phyloP scores from a whole-genome alignment of 1,140 invertebrate genomes.

The Pemphigus obesinymphae region DNA sequence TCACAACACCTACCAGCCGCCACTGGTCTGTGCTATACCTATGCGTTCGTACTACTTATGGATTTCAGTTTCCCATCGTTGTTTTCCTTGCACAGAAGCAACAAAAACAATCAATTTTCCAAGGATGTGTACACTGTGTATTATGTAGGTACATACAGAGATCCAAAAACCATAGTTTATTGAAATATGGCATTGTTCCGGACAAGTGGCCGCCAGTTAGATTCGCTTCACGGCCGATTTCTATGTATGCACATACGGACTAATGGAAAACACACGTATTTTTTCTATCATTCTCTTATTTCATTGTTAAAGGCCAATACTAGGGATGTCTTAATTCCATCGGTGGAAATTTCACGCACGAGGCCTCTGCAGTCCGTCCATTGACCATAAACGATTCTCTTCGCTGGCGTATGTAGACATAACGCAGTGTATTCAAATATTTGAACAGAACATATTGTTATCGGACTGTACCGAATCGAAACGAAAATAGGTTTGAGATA shows the following conservation, averaged over 20 bases:
- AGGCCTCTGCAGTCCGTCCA: constrained; percentile 4
- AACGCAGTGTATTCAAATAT: background rate
- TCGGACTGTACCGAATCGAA: background rate
- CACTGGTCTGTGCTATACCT: too few species aligned
- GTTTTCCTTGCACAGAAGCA: background rate
- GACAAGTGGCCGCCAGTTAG: constrained; percentile 37
- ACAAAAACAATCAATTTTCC: constrained; percentile 28
- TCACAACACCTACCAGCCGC: too few species aligned
- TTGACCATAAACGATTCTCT: constrained; percentile 37
- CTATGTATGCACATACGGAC: background rate
- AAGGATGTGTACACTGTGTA: constrained; percentile 11
- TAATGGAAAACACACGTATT: constrained; percentile 21
- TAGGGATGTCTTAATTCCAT: constrained; percentile 19
- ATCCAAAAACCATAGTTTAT: constrained; percentile 1
- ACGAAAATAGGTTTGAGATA: background rate
- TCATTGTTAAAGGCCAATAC: constrained; percentile 20
- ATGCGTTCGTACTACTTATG: too few species aligned
- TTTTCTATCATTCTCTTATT: background rate
- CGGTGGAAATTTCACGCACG: constrained; percentile 38
- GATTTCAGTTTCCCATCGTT: constrained; percentile 13
- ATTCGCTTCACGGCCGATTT: constrained; percentile 40
- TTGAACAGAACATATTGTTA: background rate
- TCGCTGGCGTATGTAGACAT: background rate
- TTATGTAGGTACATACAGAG: background rate
- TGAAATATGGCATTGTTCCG: constrained; percentile 33